Conservation (phyloP, 2,888 invertebrate species). For the Lampropteryx suffumata region DNA sequence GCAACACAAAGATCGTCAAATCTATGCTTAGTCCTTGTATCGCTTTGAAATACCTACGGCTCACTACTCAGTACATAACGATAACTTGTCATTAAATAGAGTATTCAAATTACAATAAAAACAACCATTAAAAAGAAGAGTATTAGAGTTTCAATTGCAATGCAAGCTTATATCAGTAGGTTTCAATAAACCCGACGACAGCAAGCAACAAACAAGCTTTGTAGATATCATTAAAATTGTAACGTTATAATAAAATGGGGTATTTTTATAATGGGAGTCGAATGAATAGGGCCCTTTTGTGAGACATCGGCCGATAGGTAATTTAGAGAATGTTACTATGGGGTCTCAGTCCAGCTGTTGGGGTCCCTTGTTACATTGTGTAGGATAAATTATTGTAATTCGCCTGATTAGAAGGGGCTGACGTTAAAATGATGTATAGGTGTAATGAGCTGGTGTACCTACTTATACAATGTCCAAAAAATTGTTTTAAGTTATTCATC, state of each 20-base stretch:
- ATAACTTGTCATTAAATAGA: too few species aligned
- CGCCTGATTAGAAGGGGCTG: slow-evolving; percentile 52
- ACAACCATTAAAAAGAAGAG: too few species aligned
- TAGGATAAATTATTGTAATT: slow-evolving; percentile 72
- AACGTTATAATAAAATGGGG: slow-evolving; percentile 72
- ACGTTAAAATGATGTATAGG: slow-evolving; percentile 48
- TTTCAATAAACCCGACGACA: slow-evolving; percentile 32
- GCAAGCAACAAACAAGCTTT: slow-evolving; percentile 43
- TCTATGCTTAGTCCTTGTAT: too few species aligned
- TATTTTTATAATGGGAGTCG: slow-evolving; percentile 71
- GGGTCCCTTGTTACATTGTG: slow-evolving; percentile 66
- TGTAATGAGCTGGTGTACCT: slow-evolving; percentile 39
- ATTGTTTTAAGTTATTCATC: too few species aligned
- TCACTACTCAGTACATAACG: too few species aligned
- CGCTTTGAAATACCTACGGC: too few species aligned
- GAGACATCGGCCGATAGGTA: slow-evolving; percentile 54
- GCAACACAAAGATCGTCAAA: too few species aligned
- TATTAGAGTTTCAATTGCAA: not conserved
- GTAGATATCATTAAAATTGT: slow-evolving; percentile 74
- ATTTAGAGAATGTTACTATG: slow-evolving; percentile 63
- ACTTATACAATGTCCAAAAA: too few species aligned
- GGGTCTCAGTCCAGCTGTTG: slow-evolving; percentile 51
- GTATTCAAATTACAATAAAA: too few species aligned
- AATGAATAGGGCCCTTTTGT: slow-evolving; percentile 69
- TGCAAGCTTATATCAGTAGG: not conserved